Evolutionary conservation across 2,113 vertebrate species (phyloP).

Genomic region (Damaliscus lunatus): DNA sequence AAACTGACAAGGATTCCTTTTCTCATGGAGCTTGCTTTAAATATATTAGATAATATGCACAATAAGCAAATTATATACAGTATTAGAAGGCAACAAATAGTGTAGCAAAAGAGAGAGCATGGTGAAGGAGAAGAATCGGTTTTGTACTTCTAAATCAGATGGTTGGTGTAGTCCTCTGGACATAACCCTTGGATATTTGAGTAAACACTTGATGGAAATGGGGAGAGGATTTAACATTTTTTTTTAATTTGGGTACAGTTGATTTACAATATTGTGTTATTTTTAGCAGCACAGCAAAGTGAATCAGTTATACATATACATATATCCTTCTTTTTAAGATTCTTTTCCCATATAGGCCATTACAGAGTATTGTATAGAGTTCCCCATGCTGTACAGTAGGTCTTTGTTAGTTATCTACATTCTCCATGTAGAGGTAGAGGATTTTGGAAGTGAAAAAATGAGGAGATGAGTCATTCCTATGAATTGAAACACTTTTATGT

Average conservation of each 20-base stretch:
- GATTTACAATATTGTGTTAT: background rate
- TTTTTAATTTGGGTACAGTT: background rate
- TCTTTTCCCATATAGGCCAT: background rate
- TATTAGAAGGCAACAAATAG: background rate
- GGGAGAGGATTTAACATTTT: background rate
- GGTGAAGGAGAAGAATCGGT: background rate
- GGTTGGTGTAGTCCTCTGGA: background rate
- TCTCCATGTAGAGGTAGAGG: background rate
- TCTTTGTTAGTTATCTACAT: background rate
- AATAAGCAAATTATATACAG: background rate
- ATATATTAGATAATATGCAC: background rate
- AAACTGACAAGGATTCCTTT: background rate
- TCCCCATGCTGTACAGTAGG: background rate
- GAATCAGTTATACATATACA: background rate
- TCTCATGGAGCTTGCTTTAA: background rate
- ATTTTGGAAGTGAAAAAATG: slow-evolving; percentile 1
- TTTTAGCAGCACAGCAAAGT: background rate
- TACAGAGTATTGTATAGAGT: background rate
- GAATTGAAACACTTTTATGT: background rate
- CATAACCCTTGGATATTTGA: background rate
- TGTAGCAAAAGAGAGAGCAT: background rate
- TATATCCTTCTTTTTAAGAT: background rate
- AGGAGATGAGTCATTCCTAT: background rate
- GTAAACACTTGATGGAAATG: background rate
- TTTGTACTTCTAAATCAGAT: background rate